Conservation (phyloP, 92 coral and sea anemone species). For the Blastomussa wellsi region DNA sequence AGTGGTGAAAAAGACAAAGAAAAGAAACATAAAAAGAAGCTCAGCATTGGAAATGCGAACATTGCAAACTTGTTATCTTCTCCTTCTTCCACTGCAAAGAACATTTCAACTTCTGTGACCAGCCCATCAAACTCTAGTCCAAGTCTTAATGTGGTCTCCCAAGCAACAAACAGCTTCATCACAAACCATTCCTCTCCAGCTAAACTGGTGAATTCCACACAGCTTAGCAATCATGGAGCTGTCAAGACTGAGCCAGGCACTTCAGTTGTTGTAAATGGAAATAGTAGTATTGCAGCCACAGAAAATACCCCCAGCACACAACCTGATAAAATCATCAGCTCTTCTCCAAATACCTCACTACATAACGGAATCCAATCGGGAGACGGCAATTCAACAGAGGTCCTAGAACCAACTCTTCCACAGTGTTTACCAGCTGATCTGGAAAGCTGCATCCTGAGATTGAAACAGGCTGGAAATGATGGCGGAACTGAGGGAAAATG, state of each 20-base stretch:
- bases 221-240: constrained; percentile 11
- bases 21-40: constrained; percentile 81
- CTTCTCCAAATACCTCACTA: background rate
- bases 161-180: constrained; percentile 4
- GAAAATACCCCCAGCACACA: background rate
- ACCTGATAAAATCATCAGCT: background rate
- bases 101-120: background rate
- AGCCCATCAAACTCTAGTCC: constrained; percentile 30
- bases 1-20: constrained; percentile 83
- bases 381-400: constrained; percentile 12
- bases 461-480: constrained; percentile 83
- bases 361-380: constrained; percentile 59
- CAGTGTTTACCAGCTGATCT: constrained; percentile 76
- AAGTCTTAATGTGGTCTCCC: constrained; percentile 15
- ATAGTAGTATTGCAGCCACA: background rate
- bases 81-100: constrained; percentile 32
- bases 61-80: constrained; percentile 16
- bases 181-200: constrained; percentile 17
- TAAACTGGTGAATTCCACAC: constrained; percentile 16
- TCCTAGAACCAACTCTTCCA: constrained; percentile 71
- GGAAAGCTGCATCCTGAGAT: constrained; percentile 74
- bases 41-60: constrained; percentile 31
- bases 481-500: constrained; percentile 91
- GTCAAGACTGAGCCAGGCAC: constrained; percentile 27
- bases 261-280: constrained; percentile 18